Conservation (phyloP, 2,888 invertebrate species). For the Zele albiditarsus region DNA sequence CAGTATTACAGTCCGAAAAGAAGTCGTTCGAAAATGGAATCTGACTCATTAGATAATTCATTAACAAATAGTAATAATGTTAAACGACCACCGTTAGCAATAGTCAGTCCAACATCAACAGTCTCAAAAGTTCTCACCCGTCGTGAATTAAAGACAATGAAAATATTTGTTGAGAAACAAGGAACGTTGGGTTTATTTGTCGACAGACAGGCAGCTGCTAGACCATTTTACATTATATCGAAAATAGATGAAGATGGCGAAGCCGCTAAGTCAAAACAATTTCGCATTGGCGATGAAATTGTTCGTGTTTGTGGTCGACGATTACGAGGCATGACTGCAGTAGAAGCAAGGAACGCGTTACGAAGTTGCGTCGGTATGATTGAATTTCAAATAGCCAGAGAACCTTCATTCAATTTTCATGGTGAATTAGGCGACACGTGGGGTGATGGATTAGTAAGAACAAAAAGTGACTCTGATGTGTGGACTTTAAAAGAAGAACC, state of each 20-base stretch:
- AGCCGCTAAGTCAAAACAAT: conserved; percentile 69
- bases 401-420: conserved; percentile 59
- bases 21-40: conserved; percentile 59
- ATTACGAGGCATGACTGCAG: conserved; percentile 71
- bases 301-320: conserved; percentile 76
- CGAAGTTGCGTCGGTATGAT: conserved; percentile 61
- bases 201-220: conserved; percentile 63
- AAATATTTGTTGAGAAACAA: conserved; percentile 54
- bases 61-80: conserved; percentile 42
- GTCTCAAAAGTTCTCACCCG: conserved; percentile 53
- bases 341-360: conserved; percentile 63
- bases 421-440: conserved; percentile 62
- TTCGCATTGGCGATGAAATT: conserved; percentile 76
- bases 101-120: conserved; percentile 21
- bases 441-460: conserved; percentile 58
- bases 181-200: conserved; percentile 63
- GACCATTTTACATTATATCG: conserved; percentile 65
- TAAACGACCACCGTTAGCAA: conserved; percentile 52
- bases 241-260: conserved; percentile 61
- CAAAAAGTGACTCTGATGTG: conserved; percentile 60
- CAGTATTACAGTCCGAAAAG: conserved; percentile 65
- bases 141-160: conserved; percentile 65
- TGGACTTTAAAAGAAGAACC: conserved; percentile 57
- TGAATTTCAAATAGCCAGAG: conserved; percentile 66
- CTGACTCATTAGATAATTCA: conserved; percentile 37